Base-by-base conservation (phyloP, 2,888 invertebrate genomes). In the Augochlorella aurata region DNA sequence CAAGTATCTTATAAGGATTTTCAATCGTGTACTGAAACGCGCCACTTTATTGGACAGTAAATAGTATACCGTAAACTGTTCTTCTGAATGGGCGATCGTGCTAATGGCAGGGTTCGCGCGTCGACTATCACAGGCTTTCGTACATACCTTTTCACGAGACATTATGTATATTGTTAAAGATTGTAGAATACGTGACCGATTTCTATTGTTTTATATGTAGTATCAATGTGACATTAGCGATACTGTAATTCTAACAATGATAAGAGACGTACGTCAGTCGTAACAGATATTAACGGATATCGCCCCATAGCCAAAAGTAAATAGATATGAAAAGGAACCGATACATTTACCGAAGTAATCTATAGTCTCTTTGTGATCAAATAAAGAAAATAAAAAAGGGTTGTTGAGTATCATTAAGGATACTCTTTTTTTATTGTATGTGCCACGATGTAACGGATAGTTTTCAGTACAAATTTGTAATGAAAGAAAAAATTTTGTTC, bases 251-350 rank as follows among this genome's bases (percentile, higher is more conserved):
- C 7, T 45, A 50, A 68, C 21, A 63, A 61, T 74, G 18, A 61
- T 63, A 63, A 63, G 63, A 63, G 38, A 38, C 24, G 52, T 61
- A 54, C 24, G 54, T 67, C 54, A 29, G 49, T 63, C 65, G 54
- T 63, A 45, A 66, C 74, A 1, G 63, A 74, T 70, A 82, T 81
- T 73, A 16, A 50, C 61, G 1, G 65, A 72, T 82, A 81, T 81
- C 68, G 61, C 44, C 71, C 71, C 71, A 68, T 82, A 83, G 83
- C 83, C 82, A 83, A 83, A 81, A 82, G 74, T 80, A 82, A 68
- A 74, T 74, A 79, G 70, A 16, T 50, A 65, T 44, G 29, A 78
- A 84, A 75, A 67, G 74, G 66, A 71, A 82, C 74, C 38, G 12
- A 18, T 69, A 72, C 72, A 72, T 58, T 80, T 18, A 66, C 54